These are phyloP conservation scores for Axinella damicornis DNA, from an alignment of 37 sponge, comb jelly and placozoan genomes.

Conservation along the genomic window DNA sequence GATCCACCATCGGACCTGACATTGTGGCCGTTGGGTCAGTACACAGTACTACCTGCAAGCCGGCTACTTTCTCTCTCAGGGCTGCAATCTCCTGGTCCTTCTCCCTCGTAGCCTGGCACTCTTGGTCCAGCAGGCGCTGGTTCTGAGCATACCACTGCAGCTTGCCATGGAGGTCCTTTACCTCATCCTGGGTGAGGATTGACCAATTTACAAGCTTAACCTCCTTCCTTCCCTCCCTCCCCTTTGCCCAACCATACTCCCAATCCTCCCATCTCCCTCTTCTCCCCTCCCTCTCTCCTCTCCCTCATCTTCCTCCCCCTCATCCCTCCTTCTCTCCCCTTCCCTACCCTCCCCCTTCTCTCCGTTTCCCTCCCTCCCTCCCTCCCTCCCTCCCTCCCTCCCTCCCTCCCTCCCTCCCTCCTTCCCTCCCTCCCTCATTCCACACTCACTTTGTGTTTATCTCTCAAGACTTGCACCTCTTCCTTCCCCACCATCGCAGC, in stretches of 20 bases:
- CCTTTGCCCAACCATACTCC: not conserved
- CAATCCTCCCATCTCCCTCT: not conserved
- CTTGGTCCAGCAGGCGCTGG: constrained; percentile 50
- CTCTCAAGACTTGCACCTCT: constrained; percentile 15
- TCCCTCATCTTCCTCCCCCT: not conserved
- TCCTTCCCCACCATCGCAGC: constrained; percentile 13
- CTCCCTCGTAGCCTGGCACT: constrained; percentile 29
- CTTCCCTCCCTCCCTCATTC: not conserved
- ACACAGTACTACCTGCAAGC: constrained; percentile 12
- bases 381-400: too few relatives aligned
- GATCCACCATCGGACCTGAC: too few relatives aligned
- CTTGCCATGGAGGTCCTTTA: constrained; percentile 33
- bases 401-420: not conserved
- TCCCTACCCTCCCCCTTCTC: not conserved
- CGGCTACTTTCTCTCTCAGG: constrained; percentile 31
- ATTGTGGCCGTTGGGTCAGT: too few relatives aligned
- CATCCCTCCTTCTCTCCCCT: too few relatives aligned
- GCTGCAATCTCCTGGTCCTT: constrained; percentile 49
- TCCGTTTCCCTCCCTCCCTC: not conserved
- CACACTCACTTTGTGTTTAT: constrained; percentile 13
- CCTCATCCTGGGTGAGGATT: constrained; percentile 50
- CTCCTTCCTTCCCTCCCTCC: too few relatives aligned
- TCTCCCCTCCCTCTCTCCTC: not conserved
- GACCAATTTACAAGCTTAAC: not conserved
- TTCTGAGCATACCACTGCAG: constrained; percentile 53